phyloP scores from a whole-genome alignment of 2,888 invertebrate genomes.

The Trichogramma evanescens region DNA sequence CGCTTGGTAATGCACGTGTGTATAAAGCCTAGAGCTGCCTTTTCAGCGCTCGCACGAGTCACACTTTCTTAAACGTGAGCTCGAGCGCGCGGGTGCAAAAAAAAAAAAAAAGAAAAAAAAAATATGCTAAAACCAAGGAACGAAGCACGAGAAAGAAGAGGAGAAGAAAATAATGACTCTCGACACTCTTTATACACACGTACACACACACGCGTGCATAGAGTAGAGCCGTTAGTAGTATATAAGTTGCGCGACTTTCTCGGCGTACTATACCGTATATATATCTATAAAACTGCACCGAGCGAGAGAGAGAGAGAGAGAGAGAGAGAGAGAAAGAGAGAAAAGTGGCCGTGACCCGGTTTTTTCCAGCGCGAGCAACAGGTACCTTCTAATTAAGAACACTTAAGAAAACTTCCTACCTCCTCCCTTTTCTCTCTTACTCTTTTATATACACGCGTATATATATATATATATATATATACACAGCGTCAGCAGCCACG shows the following conservation, averaged over 20 bases:
- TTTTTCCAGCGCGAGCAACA: conserved; percentile 47
- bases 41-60: too few species aligned
- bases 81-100: neutral
- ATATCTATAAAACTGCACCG: neutral
- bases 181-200: conserved; percentile 6
- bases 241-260: too few species aligned
- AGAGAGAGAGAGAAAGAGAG: too few species aligned
- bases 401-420: conserved; percentile 49
- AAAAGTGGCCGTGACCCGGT: conserved; percentile 44
- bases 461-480: neutral
- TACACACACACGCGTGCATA: too few species aligned
- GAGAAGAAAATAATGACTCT: conserved; percentile 48
- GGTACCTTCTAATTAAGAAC: conserved; percentile 49
- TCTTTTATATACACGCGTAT: conserved; percentile 3
- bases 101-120: conserved; percentile 18
- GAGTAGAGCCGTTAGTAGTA: too few species aligned
- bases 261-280: too few species aligned
- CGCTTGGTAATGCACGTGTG: too few species aligned
- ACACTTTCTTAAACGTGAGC: too few species aligned
- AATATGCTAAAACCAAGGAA: conserved; percentile 19
- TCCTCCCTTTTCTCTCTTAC: conserved; percentile 29
- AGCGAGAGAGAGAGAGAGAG: conserved; percentile 3
- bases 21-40: too few species aligned
- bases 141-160: conserved; percentile 31
- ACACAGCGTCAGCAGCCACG: neutral